Conservation (phyloP, 2,888 invertebrate species). For the Myopa tessellatipennis region DNA sequence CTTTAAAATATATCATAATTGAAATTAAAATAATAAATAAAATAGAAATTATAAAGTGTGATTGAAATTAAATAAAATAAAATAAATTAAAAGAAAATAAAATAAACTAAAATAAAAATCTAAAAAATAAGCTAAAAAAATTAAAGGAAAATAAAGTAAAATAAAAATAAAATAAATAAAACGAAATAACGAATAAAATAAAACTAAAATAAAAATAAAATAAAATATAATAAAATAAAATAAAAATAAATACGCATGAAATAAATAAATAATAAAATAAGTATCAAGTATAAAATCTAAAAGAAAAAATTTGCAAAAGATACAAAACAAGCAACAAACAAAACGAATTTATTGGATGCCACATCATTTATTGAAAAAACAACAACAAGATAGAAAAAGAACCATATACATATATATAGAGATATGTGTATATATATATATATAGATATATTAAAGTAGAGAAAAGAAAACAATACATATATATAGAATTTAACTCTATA, state of each 20-base stretch:
- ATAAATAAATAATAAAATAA: no score
- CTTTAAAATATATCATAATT: no score
- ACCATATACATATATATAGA: conserved; percentile 34
- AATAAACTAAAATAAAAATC: background rate
- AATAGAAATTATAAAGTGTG: no score
- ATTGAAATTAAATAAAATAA: no score
- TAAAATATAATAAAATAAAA: conserved; percentile 33
- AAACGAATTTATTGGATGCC: conserved; percentile 69
- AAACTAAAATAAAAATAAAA: conserved; percentile 34
- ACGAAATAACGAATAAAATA: conserved; percentile 36
- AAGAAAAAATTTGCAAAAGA: conserved; percentile 38
- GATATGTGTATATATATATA: conserved; percentile 18
- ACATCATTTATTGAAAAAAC: conserved; percentile 63
- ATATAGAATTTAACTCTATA: background rate
- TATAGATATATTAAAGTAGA: conserved; percentile 25
- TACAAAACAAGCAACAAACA: conserved; percentile 54
- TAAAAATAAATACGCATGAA: no score
- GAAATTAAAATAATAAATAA: no score
- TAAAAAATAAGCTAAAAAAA: conserved; percentile 9
- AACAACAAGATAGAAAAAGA: conserved; percentile 37
- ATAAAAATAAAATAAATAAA: conserved; percentile 38
- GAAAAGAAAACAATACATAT: conserved; percentile 46
- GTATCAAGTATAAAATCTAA: no score
- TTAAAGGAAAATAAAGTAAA: background rate
- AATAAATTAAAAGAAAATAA: conserved; percentile 9